A percentile compares a stretch with the other conserved stretches of the same genome.
Evolutionary conservation across 2,113 vertebrate genomes (phyloP).

Genomic region (Vanacampus margaritifer): DNA sequence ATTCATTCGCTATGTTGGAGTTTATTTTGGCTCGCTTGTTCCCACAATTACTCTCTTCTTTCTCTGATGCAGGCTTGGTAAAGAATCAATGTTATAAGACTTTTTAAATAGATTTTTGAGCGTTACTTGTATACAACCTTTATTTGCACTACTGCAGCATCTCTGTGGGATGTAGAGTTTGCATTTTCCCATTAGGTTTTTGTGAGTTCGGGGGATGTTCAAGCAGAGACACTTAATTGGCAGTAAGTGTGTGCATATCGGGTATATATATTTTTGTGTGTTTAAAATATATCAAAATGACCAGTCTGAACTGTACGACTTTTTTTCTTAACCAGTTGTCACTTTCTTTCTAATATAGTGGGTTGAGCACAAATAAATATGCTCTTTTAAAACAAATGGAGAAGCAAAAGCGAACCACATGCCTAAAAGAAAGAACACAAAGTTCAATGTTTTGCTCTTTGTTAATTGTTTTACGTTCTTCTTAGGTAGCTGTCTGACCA

Average conservation of each 20-base stretch:
- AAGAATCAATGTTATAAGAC: not conserved
- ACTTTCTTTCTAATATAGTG: no score
- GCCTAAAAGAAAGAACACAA: not conserved
- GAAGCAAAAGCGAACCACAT: no score
- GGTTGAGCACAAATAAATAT: not conserved
- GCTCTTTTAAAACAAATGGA: not conserved
- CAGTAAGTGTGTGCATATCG: no score
- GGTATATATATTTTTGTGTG: no score
- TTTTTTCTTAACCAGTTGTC: no score
- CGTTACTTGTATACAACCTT: not conserved
- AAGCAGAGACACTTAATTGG: no score
- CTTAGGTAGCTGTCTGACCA: not conserved
- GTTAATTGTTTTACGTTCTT: not conserved
- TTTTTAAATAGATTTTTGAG: not conserved
- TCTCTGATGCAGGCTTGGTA: not conserved
- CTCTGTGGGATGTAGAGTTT: not conserved
- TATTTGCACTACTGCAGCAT: no score
- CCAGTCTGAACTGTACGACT: no score
- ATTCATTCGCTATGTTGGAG: not conserved
- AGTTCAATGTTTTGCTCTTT: not conserved
- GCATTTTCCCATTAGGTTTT: not conserved
- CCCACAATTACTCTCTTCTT: not conserved
- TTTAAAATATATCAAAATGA: no score
- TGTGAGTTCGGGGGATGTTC: not conserved
- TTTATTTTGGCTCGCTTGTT: constrained; percentile 6